A percentile compares a stretch with the other conserved stretches of the same genome.
Evolutionary conservation across 2,113 vertebrate species (phyloP).

Genomic region (Microcebus murinus): DNA sequence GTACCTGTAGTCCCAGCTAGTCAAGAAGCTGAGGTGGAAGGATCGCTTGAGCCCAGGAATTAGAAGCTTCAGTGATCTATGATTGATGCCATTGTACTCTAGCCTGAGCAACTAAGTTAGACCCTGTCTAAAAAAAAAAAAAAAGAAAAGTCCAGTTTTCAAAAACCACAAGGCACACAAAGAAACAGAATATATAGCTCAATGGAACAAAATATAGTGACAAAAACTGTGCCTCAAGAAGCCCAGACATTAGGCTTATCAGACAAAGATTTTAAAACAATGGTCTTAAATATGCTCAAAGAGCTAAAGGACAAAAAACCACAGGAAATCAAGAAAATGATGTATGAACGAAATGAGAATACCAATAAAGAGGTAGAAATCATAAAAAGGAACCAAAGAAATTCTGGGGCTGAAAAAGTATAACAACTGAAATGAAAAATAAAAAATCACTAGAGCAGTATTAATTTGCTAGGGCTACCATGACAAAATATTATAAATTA

Average conservation of each 20-base stretch:
- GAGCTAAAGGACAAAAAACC: background rate
- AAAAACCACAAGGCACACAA: background rate
- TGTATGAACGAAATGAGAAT: background rate
- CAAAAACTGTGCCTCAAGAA: background rate
- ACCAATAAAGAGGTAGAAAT: background rate
- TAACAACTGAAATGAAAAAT: background rate
- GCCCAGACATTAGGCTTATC: background rate
- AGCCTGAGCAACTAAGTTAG: no score
- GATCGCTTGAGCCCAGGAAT: no score
- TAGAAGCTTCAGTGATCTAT: no score
- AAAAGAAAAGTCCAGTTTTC: background rate
- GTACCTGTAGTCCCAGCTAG: no score
- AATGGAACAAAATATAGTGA: background rate
- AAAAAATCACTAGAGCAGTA: background rate
- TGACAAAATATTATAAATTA: background rate
- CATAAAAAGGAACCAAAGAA: background rate
- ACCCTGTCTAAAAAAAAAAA: no score
- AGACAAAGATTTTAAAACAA: background rate
- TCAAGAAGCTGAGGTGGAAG: no score
- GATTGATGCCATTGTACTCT: no score
- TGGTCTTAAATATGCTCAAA: background rate
- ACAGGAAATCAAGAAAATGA: background rate
- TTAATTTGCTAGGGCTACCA: background rate
- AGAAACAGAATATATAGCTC: background rate
- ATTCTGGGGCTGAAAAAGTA: background rate